phyloP scores from a whole-genome alignment of 2,888 invertebrate species.

The Lepidonotus clava region DNA sequence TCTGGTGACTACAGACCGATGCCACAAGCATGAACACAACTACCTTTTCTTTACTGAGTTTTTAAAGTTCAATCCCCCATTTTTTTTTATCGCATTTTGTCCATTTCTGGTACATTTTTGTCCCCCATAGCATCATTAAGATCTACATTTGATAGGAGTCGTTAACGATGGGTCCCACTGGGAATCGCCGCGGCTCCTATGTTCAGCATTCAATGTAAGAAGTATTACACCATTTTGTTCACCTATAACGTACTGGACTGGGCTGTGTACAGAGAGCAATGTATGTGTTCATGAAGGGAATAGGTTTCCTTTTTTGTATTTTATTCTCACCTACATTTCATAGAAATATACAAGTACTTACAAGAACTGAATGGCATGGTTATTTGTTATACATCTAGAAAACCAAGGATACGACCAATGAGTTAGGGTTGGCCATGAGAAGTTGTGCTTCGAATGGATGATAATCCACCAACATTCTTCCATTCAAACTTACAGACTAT shows the following conservation, averaged over 20 bases:
- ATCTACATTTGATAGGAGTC: not conserved
- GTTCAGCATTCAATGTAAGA: not conserved
- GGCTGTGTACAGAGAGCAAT: not conserved
- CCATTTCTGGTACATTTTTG: not conserved
- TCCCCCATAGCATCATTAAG: not conserved
- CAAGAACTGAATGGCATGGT: constrained; percentile 38
- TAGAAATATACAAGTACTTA: constrained; percentile 50
- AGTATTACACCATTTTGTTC: not conserved
- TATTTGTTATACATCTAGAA: not conserved
- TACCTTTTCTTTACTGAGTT: not conserved
- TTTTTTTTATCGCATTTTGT: not conserved
- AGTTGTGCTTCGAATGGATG: not conserved
- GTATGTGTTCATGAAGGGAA: not conserved
- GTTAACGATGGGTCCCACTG: not conserved
- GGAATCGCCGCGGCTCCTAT: not conserved
- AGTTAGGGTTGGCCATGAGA: not conserved
- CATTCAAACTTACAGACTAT: not conserved
- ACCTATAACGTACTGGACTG: not conserved
- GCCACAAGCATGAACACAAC: not conserved
- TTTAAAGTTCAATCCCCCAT: not conserved
- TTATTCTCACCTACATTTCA: constrained; percentile 25
- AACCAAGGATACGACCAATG: not conserved
- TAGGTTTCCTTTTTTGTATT: not conserved
- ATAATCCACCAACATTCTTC: not conserved
- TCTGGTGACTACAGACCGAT: not conserved